Evolutionary conservation across 2,113 vertebrate species (phyloP).

Genomic region (Xenopus laevis): DNA sequence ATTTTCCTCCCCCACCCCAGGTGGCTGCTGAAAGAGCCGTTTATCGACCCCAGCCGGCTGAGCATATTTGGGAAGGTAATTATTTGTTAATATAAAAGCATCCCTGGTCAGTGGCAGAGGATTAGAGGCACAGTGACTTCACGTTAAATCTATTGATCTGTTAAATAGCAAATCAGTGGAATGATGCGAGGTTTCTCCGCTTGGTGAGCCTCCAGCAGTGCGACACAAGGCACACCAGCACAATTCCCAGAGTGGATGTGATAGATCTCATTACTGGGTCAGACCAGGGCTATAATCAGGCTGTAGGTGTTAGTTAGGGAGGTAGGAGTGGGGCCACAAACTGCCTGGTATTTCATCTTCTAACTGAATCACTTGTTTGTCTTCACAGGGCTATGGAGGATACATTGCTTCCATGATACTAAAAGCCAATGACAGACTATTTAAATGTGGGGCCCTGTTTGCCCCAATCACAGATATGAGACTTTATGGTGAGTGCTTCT

Average conservation of each 20-base stretch:
- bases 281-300: background rate
- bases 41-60: constrained; percentile 54
- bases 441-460: constrained; percentile 86
- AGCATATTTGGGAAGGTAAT: no score
- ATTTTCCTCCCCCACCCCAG: no score
- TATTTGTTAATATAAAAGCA: no score
- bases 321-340: background rate
- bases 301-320: background rate
- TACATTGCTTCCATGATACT: constrained; percentile 88
- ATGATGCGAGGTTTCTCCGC: no score
- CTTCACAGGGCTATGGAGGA: constrained; percentile 83
- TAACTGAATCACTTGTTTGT: background rate
- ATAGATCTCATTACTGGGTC: no score
- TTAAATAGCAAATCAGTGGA: no score
- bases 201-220: no score
- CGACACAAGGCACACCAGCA: no score
- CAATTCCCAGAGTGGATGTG: no score
- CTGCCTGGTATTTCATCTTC: background rate
- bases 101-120: no score
- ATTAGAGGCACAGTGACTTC: no score
- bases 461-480: constrained; percentile 91
- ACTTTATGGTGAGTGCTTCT: constrained; percentile 79
- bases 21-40: constrained; percentile 52
- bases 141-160: no score
- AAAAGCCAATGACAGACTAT: constrained; percentile 85